Percentiles rank a stretch among this genome's conserved stretches.
Evolutionary conservation across 2,113 vertebrate species (phyloP).

Genomic region (Melanotaenia duboulayi): DNA sequence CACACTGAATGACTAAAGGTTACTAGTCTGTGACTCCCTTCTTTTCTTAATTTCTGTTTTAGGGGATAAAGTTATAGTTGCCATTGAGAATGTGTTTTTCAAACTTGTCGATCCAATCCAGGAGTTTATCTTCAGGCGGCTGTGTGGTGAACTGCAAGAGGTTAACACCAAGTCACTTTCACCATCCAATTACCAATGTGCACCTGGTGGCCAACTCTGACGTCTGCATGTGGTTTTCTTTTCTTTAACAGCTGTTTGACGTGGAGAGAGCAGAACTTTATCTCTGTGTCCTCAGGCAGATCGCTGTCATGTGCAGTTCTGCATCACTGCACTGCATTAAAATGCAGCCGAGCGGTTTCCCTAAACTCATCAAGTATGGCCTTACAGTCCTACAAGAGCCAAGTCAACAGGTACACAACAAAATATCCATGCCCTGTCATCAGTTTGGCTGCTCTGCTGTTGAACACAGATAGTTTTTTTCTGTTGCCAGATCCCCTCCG

Average conservation of each 20-base stretch:
- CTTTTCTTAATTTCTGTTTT: slow-evolving; percentile 23
- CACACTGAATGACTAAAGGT: not conserved
- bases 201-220: not conserved
- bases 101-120: slow-evolving; percentile 82
- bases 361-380: slow-evolving; percentile 80
- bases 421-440: not conserved
- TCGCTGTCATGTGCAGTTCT: slow-evolving; percentile 72
- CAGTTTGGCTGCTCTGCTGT: slow-evolving; percentile 6
- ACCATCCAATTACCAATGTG: not conserved
- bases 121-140: slow-evolving; percentile 85
- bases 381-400: slow-evolving; percentile 81
- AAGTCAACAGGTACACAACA: slow-evolving; percentile 81
- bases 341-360: slow-evolving; percentile 76
- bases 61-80: slow-evolving; percentile 78
- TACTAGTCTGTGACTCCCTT: not conserved
- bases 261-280: slow-evolving; percentile 87
- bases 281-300: slow-evolving; percentile 84
- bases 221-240: not conserved
- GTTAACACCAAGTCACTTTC: slow-evolving; percentile 75
- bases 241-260: slow-evolving; percentile 74
- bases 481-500: slow-evolving; percentile 77
- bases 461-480: slow-evolving; percentile 20
- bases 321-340: slow-evolving; percentile 61
- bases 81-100: slow-evolving; percentile 77
- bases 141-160: slow-evolving; percentile 86